phyloP scores from a whole-genome alignment of 2,888 invertebrate species.

The Drosophila quinaria region DNA sequence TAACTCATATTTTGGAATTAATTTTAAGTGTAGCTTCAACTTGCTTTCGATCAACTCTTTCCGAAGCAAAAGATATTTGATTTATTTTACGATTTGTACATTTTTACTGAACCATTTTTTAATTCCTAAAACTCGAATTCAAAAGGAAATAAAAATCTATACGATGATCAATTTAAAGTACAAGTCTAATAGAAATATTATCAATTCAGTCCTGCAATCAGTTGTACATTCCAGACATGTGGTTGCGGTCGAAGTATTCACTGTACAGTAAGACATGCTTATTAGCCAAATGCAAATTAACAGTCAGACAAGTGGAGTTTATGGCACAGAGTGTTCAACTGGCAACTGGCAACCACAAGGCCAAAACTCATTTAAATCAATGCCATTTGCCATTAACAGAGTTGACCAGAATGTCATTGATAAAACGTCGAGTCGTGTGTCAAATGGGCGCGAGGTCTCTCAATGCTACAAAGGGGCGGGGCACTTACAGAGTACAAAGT shows the following conservation, averaged over 20 bases:
- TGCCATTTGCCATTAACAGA: constrained; percentile 56
- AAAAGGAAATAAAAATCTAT: too few relatives aligned
- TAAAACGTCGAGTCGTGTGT: constrained; percentile 47
- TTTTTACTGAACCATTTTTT: too few relatives aligned
- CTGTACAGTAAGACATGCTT: neutral
- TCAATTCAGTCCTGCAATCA: neutral
- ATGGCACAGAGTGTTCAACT: constrained; percentile 5
- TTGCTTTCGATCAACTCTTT: too few relatives aligned
- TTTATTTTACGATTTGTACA: too few relatives aligned
- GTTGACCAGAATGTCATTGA: constrained; percentile 65
- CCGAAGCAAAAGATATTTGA: too few relatives aligned
- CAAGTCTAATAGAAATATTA: neutral
- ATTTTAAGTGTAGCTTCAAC: too few relatives aligned
- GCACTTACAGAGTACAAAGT: constrained; percentile 43
- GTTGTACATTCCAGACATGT: neutral
- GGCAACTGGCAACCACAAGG: constrained; percentile 40
- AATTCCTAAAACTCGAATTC: too few relatives aligned
- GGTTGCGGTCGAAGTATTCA: neutral
- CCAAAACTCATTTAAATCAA: constrained; percentile 63
- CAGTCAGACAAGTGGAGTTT: neutral
- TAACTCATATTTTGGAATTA: too few relatives aligned
- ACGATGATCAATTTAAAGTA: neutral
- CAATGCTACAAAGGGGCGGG: constrained; percentile 4
- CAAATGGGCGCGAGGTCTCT: constrained; percentile 12
- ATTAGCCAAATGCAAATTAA: neutral